These are phyloP conservation scores for Fissipunctia ypsillon DNA, from an alignment of 2,888 invertebrate species.

Conservation along the genomic window DNA sequence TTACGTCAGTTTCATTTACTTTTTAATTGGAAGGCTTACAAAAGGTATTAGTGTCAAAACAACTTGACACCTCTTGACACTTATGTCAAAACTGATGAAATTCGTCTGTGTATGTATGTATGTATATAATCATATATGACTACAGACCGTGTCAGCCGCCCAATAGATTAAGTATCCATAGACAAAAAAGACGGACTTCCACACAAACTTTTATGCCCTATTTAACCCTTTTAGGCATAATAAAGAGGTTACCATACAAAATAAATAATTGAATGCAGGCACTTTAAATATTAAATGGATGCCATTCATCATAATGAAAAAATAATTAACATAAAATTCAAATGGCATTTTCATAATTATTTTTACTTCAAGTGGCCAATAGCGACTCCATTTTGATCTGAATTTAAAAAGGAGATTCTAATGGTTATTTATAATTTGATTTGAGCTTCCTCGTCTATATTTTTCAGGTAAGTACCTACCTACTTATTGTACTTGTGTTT, in stretches of 20 bases:
- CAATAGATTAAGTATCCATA: neutral
- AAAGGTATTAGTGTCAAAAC: slow-evolving; percentile 5
- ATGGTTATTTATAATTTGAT: neutral
- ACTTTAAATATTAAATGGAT: neutral
- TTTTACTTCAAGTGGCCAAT: slow-evolving; percentile 1
- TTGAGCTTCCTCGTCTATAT: too few species aligned
- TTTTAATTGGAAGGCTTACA: too few species aligned
- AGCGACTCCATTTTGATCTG: neutral
- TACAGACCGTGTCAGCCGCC: too few species aligned
- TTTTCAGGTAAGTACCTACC: neutral
- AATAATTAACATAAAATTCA: neutral
- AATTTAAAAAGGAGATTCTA: neutral
- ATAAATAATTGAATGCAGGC: neutral
- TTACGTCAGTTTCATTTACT: too few species aligned
- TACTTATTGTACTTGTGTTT: too few species aligned
- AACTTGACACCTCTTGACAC: slow-evolving; percentile 3
- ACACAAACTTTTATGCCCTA: neutral
- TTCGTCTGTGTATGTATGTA: neutral
- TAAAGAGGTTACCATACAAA: neutral
- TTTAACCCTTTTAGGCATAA: neutral
- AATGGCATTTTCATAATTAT: slow-evolving; percentile 1
- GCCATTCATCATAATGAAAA: neutral
- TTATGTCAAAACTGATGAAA: neutral
- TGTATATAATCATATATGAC: too few species aligned
- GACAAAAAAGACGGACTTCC: neutral